Base-by-base conservation (phyloP, 2,888 invertebrate genomes). In the Eupeodes luniger region DNA sequence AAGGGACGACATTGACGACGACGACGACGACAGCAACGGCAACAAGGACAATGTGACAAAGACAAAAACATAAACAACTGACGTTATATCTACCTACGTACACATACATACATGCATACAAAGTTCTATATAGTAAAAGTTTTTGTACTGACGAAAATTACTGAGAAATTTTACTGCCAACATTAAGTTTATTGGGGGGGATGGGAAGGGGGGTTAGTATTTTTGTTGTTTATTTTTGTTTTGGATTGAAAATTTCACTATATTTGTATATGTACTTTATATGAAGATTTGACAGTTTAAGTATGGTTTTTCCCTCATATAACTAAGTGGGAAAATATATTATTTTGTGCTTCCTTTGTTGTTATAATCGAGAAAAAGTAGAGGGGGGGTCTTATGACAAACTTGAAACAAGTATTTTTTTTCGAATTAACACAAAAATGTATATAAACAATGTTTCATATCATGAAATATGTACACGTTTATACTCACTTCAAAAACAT, bases 1-100 rank as follows among this genome's bases (percentile, higher is more conserved):
- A 34, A 72, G 72, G 72, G 1, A 72, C 7, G 19, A 70, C 69
- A 67, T 49, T 36, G 53, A 53, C 40, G 16, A 69, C 2, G 16
- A 47, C 19, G 19, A 66, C 14, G 4, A 12, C 9, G 9, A 9
- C 40, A 40, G 9, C 40, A 40, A 40, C 19, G 47, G 47, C 14
- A 4, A 12, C 3, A 19, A 62, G 1, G 55, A 16, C 62, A 11
- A 44, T 19, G 64, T 44, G 64, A 47, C 12, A 47, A 47, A 64
- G 19, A 55, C 69, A 55, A 69, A 69, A 53, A 69, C n/a, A 67
- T 51, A 57, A 57, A 57, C 67, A 69, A 53, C 53, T 69, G 51
- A n/a, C 55, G 40, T 27, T 69, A 6, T 2, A 11, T 1, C 5
- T 40, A 40, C 40, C 4, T 9, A 40, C 40, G 6, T 40, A 5